phyloP scores from a whole-genome alignment of 2,113 vertebrate genomes.

The Pelvicachromis taeniatus region DNA sequence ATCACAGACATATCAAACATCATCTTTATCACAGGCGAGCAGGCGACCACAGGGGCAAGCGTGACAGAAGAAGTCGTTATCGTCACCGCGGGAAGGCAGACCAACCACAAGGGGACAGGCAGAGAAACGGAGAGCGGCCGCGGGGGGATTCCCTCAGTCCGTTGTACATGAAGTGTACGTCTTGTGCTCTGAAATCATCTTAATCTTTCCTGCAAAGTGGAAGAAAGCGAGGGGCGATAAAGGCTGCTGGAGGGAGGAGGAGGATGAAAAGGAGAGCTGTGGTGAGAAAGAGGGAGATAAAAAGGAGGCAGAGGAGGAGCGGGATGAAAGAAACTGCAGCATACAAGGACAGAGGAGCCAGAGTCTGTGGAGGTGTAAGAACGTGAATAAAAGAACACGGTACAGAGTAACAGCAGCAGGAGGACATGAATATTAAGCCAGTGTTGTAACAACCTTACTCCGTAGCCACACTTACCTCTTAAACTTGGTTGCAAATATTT shows the following conservation, averaged over 20 bases:
- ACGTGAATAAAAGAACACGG: not conserved
- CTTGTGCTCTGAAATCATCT: slow-evolving; percentile 11
- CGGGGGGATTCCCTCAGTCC: slow-evolving; percentile 1
- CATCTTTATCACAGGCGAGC: slow-evolving; percentile 9
- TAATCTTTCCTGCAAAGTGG: slow-evolving; percentile 21
- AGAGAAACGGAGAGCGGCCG: not conserved
- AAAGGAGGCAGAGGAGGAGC: not conserved
- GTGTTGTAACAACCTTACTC: not conserved
- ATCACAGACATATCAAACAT: slow-evolving; percentile 20
- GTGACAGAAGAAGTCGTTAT: not conserved
- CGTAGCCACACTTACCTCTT: not conserved
- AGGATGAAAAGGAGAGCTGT: not conserved
- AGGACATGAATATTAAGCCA: not conserved
- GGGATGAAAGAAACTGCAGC: not conserved
- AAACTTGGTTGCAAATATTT: not conserved
- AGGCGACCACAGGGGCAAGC: not conserved
- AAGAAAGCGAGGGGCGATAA: slow-evolving; percentile 3
- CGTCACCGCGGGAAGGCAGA: not conserved
- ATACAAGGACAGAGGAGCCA: not conserved
- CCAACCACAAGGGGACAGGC: not conserved
- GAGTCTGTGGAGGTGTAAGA: not conserved
- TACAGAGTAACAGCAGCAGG: not conserved
- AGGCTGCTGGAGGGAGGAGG: not conserved
- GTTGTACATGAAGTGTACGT: not conserved
- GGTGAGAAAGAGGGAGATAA: not conserved